Evolutionary conservation across 2,888 invertebrate species (phyloP), one percentile per base, ranked within the genome.

Genomic region (Empis livida): DNA sequence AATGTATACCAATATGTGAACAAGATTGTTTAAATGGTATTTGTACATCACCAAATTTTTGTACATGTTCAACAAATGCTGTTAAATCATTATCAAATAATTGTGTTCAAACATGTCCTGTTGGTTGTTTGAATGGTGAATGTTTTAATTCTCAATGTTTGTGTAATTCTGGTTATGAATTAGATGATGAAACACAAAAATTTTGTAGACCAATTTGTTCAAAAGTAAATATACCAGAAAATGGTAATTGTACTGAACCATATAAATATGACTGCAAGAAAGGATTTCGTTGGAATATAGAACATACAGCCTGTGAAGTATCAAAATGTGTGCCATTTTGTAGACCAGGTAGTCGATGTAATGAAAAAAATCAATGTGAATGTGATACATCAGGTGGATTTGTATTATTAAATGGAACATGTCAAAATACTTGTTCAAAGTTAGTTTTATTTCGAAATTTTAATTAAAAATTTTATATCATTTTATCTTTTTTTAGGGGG

Each of bases 221-320:
- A 20, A 20, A 20, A 20, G 20, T 5, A 20, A 20, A 20, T 20
- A 20, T 20, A 20, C 20, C 20, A 20, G 5, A 20, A 20, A 3
- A 20, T 20, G 3, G 4, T 5, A 20, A 20, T 20, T 20, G 23
- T 9, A 27, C 23, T 27, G 23, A 27, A 27, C 23, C 23, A 8
- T 6, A 27, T 62, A 75, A 80, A 58, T 87, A 86, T 59, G 73
- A 82, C 49, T 87, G 87, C 58, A 79, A 80, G 55, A 71, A 74
- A 1, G 87, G 86, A 1, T 86, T 72, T 8, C 64, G 45, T 48
- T n/a, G 13, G 39, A 10, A 42, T n/a, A 8, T n/a, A 2, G 43
- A 43, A 3, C 45, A 45, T 32, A 31, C 23, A 14, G 31, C 20
- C 2, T 23, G 30, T 16, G 32, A 14, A 8, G 10, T 13, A 1